Percentiles rank a stretch among this genome's conserved stretches.
Evolutionary conservation across 2,888 invertebrate genomes (phyloP).

Genomic region (Ennomos quercinarius): DNA sequence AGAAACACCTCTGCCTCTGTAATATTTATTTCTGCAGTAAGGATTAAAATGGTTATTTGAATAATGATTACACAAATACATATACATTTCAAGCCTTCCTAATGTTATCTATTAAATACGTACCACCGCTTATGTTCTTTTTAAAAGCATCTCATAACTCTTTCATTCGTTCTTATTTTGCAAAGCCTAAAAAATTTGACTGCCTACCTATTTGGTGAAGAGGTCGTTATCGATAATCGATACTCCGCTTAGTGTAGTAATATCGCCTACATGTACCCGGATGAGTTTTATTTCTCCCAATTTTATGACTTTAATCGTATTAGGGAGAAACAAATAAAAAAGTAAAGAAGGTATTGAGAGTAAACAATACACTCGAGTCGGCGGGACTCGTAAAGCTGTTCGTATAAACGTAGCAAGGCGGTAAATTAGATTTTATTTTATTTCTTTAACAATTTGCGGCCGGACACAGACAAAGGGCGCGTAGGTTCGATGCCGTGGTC

Average conservation of each 20-base stretch:
- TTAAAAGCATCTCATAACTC: too few species aligned
- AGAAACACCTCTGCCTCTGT: too few species aligned
- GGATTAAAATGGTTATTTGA: too few species aligned
- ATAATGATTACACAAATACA: too few species aligned
- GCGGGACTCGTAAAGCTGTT: constrained; percentile 76
- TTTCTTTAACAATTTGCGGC: constrained; percentile 84
- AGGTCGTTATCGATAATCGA: constrained; percentile 23
- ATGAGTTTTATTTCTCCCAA: constrained; percentile 51
- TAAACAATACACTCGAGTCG: constrained; percentile 71
- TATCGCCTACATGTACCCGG: constrained; percentile 32
- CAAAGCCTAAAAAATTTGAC: too few species aligned
- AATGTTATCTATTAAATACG: too few species aligned
- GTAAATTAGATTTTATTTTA: constrained; percentile 85
- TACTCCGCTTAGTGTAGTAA: constrained; percentile 25
- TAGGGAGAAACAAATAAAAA: constrained; percentile 63
- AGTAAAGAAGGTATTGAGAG: constrained; percentile 63
- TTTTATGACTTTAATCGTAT: constrained; percentile 58
- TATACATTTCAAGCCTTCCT: too few species aligned
- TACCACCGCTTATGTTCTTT: too few species aligned
- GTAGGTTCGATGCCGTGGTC: constrained; percentile 79
- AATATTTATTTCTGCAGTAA: too few species aligned
- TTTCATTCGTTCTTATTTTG: too few species aligned
- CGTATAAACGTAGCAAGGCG: constrained; percentile 79
- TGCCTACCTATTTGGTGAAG: constrained; percentile 10
- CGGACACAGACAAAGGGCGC: constrained; percentile 79